Base-by-base conservation (phyloP, 2,888 invertebrate species). In the Actias luna region DNA sequence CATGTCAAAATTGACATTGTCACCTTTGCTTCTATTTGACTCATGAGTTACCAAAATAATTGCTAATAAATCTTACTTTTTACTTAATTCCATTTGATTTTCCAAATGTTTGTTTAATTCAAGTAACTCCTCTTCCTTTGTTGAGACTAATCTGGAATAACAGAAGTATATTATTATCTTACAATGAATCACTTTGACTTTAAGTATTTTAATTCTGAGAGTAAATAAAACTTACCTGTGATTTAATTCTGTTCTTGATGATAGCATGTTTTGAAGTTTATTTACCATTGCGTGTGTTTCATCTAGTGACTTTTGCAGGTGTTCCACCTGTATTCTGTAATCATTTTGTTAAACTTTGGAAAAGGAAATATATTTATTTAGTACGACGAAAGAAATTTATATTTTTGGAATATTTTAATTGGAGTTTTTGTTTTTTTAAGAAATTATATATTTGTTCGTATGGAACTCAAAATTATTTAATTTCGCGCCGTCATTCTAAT, bases 51-150 rank as follows among this genome's bases (percentile, higher is more conserved):
- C n/a, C 5, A 18, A n/a, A 42, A 42, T 42, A 42, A 60, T 46
- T 27, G 31, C 31, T 58, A 55, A 16, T 22, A 12, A 58, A 0
- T 73, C 83, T 81, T 78, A 94, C 94, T 88, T 94, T 82, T 88
- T 93, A 78, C 93, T 95, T 59, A 94, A 87, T 75, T 92, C 93
- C 81, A 93, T 94, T 86, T 94, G 95, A 69, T 85, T 90, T 79
- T 93, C 93, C 72, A 94, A 91, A 82, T 93, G 94, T 75, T 91
- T 93, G 72, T 93, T 94, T 31, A 95, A 82, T 75, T 91, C 92
- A 8, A 74, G 65, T 12, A 92, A 66, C 65, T 92, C 90, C 27
- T 90, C 88, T 83, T 92, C 94, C 73, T 89, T 94, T 59, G 93
- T 93, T 62, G 84, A 92, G 65, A 82, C 84, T 82, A 93, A 92